Evolutionary conservation across 2,797 vertebrate species (phyloP), one percentile per base, ranked within the genome.

Genomic region (Centroberyx gerrardi): DNA sequence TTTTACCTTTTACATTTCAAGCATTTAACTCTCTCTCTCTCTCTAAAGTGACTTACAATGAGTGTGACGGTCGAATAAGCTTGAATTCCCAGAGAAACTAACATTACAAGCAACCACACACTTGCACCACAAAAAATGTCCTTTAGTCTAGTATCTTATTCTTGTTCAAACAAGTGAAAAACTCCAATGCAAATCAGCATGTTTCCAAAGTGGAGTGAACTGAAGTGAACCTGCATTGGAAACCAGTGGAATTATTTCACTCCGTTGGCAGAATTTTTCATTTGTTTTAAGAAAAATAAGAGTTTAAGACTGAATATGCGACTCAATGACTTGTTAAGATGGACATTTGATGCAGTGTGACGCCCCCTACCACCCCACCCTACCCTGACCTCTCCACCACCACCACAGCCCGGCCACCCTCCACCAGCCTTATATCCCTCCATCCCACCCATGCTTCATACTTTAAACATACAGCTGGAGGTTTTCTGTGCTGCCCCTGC

Each of bases 401-500:
- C 18, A 44, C 67, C 64, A 70, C 18, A 38, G 22, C 51, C 51
- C 14, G 18, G 27, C 59, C 59, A 14, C 22, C 29, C 8, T 33
- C 15, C 28, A 54, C 13, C 22, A 28, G n/a, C 27, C 18, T 36
- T 8, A 14, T 8, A 48, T 62, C 13, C 36, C 51, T 42, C 22
- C 7, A 22, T 31, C 63, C 33, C 49, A 9, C 62, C 48, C 17
- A 22, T 18, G n/a, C 33, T 68, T 33, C 53, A 46, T 77, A 75
- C 66, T 82, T 80, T 55, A 72, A 69, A 61, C 60, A n/a, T n/a
- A n/a, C n/a, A 74, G 49, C 68, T 65, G 77, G 63, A 77, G 70
- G 73, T 49, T 52, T 74, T 49, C 66, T 78, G 18, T 67, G 64
- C 69, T 78, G 40, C 64, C 49, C 63, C 72, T 48, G 71, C 84